phyloP scores from a whole-genome alignment of 2,797 vertebrate species.

The Cuniculus paca region DNA sequence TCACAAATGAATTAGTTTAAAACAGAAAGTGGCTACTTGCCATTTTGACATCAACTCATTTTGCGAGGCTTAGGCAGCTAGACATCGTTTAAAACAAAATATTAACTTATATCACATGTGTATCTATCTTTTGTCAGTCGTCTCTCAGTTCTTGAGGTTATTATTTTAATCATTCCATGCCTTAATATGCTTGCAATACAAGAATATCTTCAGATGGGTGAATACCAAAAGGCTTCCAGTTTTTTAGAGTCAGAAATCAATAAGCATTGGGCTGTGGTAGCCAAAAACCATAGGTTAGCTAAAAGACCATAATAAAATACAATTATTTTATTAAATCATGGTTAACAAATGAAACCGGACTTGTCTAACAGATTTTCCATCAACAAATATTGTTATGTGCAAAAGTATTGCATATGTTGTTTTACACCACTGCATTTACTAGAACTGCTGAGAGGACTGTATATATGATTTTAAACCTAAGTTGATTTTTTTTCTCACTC shows the following conservation, averaged over 20 bases:
- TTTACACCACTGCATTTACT: slow-evolving; percentile 99
- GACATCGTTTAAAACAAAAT: slow-evolving; percentile 98
- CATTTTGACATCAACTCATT: slow-evolving; percentile 95
- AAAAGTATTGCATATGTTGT: slow-evolving; percentile 97
- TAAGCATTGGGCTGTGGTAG: slow-evolving; percentile 95
- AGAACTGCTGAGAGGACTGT: slow-evolving; percentile 99
- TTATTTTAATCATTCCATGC: slow-evolving; percentile 99
- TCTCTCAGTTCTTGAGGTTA: slow-evolving; percentile 98
- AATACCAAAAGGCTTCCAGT: slow-evolving; percentile 89
- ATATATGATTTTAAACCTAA: slow-evolving; percentile 94
- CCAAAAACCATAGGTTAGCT: slow-evolving; percentile 94
- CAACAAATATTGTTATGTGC: slow-evolving; percentile 90
- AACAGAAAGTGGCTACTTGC: slow-evolving; percentile 92
- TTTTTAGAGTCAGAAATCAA: slow-evolving; percentile 88
- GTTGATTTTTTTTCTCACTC: slow-evolving; percentile 92
- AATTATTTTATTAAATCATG: slow-evolving; percentile 91
- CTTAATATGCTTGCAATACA: slow-evolving; percentile 98
- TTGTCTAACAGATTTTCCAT: slow-evolving; percentile 90
- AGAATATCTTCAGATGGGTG: slow-evolving; percentile 90
- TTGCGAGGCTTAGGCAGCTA: slow-evolving; percentile 99
- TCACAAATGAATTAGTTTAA: slow-evolving; percentile 94
- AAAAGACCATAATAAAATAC: slow-evolving; percentile 88
- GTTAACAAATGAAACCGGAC: slow-evolving; percentile 88
- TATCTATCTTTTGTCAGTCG: slow-evolving; percentile 96
- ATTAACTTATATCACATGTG: slow-evolving; percentile 97